These are phyloP conservation scores for Mus musculus DNA, from an alignment of 2,113 vertebrate genomes.

Conservation along the genomic window GRCm39 chr13:77883501-77884000, in stretches of 20 bases:
- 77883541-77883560: neutral
- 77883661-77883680: neutral
- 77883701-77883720: neutral
- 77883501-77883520: slow-evolving; percentile 11
- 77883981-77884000: neutral
- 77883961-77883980: neutral
- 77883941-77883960: neutral
- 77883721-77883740: neutral
- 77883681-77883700: neutral
- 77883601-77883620: neutral
- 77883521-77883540: neutral
- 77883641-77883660: neutral
- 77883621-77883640: neutral
- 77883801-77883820: neutral
- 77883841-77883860: neutral
- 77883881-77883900: neutral
- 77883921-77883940: neutral
- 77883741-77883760: neutral
- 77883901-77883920: slow-evolving; percentile 4
- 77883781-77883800: neutral
- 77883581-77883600: neutral
- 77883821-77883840: neutral
- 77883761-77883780: neutral
- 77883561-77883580: neutral
- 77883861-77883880: neutral